Percentiles rank a stretch among this genome's conserved stretches.
These are phyloP conservation scores for Agrilus mali DNA, from an alignment of 2,888 invertebrate genomes.

Conservation along the genomic window DNA sequence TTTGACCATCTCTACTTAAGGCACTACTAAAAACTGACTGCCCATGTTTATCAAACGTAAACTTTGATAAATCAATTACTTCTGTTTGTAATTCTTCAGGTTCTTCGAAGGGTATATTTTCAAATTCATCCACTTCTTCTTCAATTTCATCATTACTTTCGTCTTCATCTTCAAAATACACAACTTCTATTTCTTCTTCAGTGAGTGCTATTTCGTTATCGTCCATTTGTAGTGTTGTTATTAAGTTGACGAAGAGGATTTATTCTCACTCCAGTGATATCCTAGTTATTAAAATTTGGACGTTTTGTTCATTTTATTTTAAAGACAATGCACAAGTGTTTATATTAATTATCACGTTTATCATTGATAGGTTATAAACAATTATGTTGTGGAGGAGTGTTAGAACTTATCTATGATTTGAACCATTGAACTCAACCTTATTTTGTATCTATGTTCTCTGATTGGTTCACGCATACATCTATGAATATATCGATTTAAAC, in stretches of 20 bases:
- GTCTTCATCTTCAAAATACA: conserved; percentile 26
- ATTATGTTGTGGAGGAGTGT: no score
- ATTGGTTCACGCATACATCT: no score
- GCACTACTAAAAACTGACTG: conserved; percentile 40
- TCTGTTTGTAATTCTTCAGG: conserved; percentile 29
- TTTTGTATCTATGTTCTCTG: no score
- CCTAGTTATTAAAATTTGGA: background rate
- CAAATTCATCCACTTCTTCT: conserved; percentile 20
- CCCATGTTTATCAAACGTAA: conserved; percentile 51
- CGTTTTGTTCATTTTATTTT: no score
- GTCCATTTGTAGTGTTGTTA: conserved; percentile 1
- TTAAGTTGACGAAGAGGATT: background rate
- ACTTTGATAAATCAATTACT: conserved; percentile 42
- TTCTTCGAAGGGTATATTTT: conserved; percentile 22
- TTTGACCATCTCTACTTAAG: conserved; percentile 50
- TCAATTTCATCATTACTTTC: conserved; percentile 25
- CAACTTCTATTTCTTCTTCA: conserved; percentile 15
- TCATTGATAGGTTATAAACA: no score
- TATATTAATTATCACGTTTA: no score
- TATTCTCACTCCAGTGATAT: background rate
- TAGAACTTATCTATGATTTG: no score
- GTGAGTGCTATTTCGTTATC: conserved; percentile 11
- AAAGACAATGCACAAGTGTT: no score
- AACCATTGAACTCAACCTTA: no score
- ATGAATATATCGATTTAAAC: no score